Base-by-base conservation (phyloP, 2,888 invertebrate species). In the Cremastobaeus sp. region DNA sequence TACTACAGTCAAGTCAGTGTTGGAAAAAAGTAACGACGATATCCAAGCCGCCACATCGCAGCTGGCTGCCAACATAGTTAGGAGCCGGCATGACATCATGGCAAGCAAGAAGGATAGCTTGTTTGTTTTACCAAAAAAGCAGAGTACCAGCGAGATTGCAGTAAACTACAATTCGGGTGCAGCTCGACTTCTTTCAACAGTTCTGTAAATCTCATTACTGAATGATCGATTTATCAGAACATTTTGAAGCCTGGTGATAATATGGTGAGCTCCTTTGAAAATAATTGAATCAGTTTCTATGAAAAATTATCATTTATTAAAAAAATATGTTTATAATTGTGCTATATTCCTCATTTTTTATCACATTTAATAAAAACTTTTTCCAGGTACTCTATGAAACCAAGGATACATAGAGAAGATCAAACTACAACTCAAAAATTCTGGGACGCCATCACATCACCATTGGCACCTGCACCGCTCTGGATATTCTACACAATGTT, bases 141-240 rank as follows among this genome's bases (percentile, higher is more conserved):
- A 87, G 0, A 76, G 48, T 37, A 52, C 81, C 0, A 83, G 84
- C 34, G 39, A 70, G 25, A 21, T 11, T 5, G 79, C 86, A 21
- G 86, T 84, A 72, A 88, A 88, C n/a, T n/a, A n/a, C n/a, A n/a
- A n/a, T n/a, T n/a, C n/a, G n/a, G n/a, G n/a, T n/a, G n/a, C n/a
- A n/a, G n/a, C n/a, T n/a, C 94, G 34, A 92, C 97, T 1, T 97
- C 98, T 0, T 97, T 97, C 0, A 98, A 98, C 85, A 96, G 96
- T 87, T 94, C 97, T 2, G 95, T 96, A 0, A 95, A 98, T 90
- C 90, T 97, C 54, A 90, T 98, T 55, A 91, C 95, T 9, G 91
- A 94, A 80, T 90, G 94, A 76, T 88, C 97, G n/a, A 89, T 96
- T 66, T 89, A 92, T 54, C 93, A 93, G 77, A 91, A 91, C 25